Base-by-base conservation (phyloP, 2,797 vertebrate species). In the Hydrolagus colliei region DNA sequence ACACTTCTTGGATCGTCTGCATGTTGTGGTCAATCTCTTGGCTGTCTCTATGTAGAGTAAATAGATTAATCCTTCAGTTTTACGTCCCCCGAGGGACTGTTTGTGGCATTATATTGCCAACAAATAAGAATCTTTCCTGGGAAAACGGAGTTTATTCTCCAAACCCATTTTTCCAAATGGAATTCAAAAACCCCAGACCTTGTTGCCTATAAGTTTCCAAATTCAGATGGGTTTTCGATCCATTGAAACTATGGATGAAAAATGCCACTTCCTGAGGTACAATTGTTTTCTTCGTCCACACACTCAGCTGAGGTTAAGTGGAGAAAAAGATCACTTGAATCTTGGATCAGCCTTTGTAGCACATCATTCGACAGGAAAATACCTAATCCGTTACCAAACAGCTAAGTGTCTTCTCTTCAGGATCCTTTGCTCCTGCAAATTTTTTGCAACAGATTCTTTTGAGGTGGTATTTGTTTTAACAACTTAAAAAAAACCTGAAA, bases 11-110 rank as follows among this genome's bases (percentile, higher is more conserved):
- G 14, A 13, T 8, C 4, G 7, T 32, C 32, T 82, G 22, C 67
- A 68, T 20, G 18, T 82, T 82, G 78, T 80, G 78, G 62, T 82
- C 27, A 67, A 82, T 82, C 22, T 20, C 16, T 82, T 68, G 27
- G 78, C 78, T 0, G 14, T 67, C 62, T 63, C 27, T 18, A 59
- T 11, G 4, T 20, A 20, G 52, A 12, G 20, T 67, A 63, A 32
- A 80, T 52, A 52, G 0, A 3, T n/a, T 80, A 67, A 61, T 67
- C 78, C 18, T 32, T 68, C 68, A 32, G 63, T 82, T 62, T 35
- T 8, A 82, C 27, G 27, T 14, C 67, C 27, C 27, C 79, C 27
- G 68, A 35, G 68, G 63, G 16, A 14, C 27, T 82, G 22, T 82
- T 68, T 82, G 78, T 68, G 22, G 41, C 41, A 52, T 35, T 67